A percentile compares a stretch with the other conserved stretches of the same genome.
These are phyloP conservation scores for Rousettus leschenaultii DNA, from an alignment of 2,113 vertebrate genomes.

Conservation along the genomic window DNA sequence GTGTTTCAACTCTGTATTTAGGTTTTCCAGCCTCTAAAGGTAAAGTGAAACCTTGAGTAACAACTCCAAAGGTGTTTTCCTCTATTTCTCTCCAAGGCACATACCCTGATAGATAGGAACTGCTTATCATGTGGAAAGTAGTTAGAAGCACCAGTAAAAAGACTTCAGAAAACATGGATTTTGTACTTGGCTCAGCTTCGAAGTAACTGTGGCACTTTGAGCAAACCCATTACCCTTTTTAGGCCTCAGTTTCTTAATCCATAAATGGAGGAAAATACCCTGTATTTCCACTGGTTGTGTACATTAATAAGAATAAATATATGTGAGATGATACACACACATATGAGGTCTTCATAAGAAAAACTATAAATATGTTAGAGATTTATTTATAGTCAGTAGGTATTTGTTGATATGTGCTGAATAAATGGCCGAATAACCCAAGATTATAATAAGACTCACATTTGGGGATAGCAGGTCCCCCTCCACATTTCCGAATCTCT, in stretches of 20 bases:
- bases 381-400: not conserved
- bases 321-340: not conserved
- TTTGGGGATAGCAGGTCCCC: not conserved
- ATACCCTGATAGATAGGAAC: too few relatives aligned
- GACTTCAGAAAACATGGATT: not conserved
- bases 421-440: not conserved
- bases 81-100: not conserved
- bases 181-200: not conserved
- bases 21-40: not conserved
- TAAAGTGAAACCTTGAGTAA: not conserved
- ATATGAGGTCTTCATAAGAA: not conserved
- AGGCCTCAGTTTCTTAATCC: not conserved
- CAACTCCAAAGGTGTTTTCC: not conserved
- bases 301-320: not conserved
- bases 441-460: not conserved
- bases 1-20: not conserved
- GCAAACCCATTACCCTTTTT: not conserved
- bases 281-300: not conserved
- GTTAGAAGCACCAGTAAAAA: not conserved
- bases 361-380: not conserved
- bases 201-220: not conserved
- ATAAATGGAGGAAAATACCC: not conserved
- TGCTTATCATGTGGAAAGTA: not conserved
- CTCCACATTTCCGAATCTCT: not conserved
- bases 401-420: not conserved